Evolutionary conservation across 1,140 invertebrate species (phyloP).

Genomic region (Euura saliciscinereae): DNA sequence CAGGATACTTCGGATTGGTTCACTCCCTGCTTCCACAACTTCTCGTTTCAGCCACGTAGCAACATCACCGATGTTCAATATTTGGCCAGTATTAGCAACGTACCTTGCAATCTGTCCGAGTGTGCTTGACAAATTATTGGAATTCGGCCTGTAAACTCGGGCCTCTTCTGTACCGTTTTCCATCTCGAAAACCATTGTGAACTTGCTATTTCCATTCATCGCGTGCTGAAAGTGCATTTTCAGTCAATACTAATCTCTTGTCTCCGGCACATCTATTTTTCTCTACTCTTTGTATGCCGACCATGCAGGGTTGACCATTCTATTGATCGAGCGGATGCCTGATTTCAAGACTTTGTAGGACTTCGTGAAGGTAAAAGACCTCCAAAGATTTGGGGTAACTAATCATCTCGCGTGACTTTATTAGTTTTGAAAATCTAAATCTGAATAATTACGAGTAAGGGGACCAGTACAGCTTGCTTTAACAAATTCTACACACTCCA

Average conservation of each 20-base stretch:
- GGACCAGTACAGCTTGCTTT: no score
- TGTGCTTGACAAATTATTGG: constrained; percentile 63
- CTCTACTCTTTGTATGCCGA: no score
- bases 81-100: constrained; percentile 81
- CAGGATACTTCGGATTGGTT: constrained; percentile 75
- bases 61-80: constrained; percentile 84
- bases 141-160: constrained; percentile 62
- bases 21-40: constrained; percentile 63
- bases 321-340: no score
- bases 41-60: constrained; percentile 69
- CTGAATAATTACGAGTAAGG: no score
- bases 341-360: no score
- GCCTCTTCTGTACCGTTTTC: constrained; percentile 64
- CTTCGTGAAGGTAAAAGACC: no score
- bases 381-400: no score
- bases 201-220: constrained; percentile 63
- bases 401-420: no score
- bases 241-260: neutral
- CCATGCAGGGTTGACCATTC: no score
- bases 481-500: no score
- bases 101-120: constrained; percentile 79
- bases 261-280: no score
- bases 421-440: no score
- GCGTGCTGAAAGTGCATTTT: constrained; percentile 38
- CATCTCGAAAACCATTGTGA: constrained; percentile 83